Percentiles rank a stretch among this genome's conserved stretches.
phyloP scores from a whole-genome alignment of 1,140 invertebrate genomes.

The Pachyrhynchus sulphureomaculatus region DNA sequence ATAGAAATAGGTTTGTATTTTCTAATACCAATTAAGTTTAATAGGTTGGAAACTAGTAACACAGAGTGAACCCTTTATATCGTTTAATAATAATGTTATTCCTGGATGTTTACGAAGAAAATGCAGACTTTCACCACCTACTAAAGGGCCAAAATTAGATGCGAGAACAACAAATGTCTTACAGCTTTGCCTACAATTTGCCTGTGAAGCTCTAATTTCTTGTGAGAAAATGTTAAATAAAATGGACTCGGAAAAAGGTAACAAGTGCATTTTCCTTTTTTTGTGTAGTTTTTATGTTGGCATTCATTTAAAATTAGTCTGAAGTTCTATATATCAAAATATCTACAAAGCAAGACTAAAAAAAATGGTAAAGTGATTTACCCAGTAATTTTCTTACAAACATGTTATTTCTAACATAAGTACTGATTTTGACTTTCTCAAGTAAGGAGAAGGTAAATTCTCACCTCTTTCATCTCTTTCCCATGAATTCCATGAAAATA shows the following conservation, averaged over 20 bases:
- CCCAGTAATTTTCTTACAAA: too few relatives aligned
- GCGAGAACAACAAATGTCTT: slow-evolving; percentile 43
- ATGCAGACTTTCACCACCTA: slow-evolving; percentile 26
- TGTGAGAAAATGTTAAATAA: slow-evolving; percentile 60
- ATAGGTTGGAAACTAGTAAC: slow-evolving; percentile 26
- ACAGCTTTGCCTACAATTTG: slow-evolving; percentile 50
- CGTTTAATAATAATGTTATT: slow-evolving; percentile 13
- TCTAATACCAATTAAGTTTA: background rate
- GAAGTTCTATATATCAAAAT: too few relatives aligned
- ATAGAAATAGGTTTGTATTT: background rate
- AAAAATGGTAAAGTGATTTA: too few relatives aligned
- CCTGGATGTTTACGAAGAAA: slow-evolving; percentile 18
- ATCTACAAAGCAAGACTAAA: too few relatives aligned
- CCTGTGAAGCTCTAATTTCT: slow-evolving; percentile 58
- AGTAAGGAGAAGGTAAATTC: too few relatives aligned
- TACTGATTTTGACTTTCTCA: too few relatives aligned
- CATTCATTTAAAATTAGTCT: background rate
- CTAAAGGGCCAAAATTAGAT: slow-evolving; percentile 45
- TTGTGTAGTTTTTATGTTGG: background rate
- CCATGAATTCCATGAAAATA: too few relatives aligned
- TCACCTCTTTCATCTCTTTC: too few relatives aligned
- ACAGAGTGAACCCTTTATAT: slow-evolving; percentile 8
- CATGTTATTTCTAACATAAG: too few relatives aligned
- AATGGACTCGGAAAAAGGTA: slow-evolving; percentile 61
- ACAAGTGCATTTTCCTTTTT: slow-evolving; percentile 8